Percentiles rank a stretch among this genome's conserved stretches.
phyloP scores from a whole-genome alignment of 2,888 invertebrate genomes.

The Sthenelais limicola region DNA sequence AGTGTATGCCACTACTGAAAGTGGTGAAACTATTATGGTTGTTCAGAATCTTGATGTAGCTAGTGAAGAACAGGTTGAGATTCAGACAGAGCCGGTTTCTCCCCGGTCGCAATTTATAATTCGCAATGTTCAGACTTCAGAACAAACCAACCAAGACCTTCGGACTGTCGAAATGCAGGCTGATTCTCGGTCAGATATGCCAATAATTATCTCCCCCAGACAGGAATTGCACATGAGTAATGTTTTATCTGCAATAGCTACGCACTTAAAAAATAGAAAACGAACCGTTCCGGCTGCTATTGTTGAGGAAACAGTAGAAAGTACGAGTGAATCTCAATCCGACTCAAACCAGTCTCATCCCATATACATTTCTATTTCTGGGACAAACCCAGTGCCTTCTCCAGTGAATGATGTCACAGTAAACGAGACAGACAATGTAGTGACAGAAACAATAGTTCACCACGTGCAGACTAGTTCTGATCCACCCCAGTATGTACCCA shows the following conservation, averaged over 20 bases:
- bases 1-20: slow-evolving; percentile 32
- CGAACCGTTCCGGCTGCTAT: not conserved
- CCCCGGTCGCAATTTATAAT: slow-evolving; percentile 1
- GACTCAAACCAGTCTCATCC: too few species aligned
- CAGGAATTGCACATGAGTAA: slow-evolving; percentile 42
- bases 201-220: slow-evolving; percentile 5
- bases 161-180: not conserved
- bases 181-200: not conserved
- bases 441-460: slow-evolving; percentile 34
- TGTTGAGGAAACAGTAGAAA: not conserved
- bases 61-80: slow-evolving; percentile 23
- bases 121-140: too few species aligned
- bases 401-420: slow-evolving; percentile 46
- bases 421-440: slow-evolving; percentile 40
- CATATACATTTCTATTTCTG: slow-evolving; percentile 23
- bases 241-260: slow-evolving; percentile 42
- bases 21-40: slow-evolving; percentile 43
- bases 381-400: slow-evolving; percentile 46
- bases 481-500: not conserved
- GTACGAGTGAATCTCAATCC: not conserved
- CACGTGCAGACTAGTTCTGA: not conserved
- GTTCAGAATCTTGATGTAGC: slow-evolving; percentile 41
- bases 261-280: slow-evolving; percentile 41
- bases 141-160: too few species aligned
- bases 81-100: slow-evolving; percentile 15